Evolutionary conservation across 2,888 invertebrate genomes (phyloP), one percentile per base, ranked within the genome.

Genomic region (Pachycephus smyrnensis): DNA sequence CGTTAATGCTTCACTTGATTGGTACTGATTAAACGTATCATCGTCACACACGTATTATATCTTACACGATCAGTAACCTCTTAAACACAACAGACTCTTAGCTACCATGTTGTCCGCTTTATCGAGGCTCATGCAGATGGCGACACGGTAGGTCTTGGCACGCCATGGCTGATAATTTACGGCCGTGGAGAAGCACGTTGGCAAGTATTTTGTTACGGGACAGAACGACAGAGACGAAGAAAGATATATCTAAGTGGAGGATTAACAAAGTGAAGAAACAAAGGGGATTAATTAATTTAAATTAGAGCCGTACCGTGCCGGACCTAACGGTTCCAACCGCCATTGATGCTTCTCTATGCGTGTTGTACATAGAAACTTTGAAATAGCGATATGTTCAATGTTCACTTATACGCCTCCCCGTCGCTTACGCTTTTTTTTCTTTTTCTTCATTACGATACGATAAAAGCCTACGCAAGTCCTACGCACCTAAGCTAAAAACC

Each of bases 321-420:
- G 55, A 55, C 55, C 55, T 55, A 55, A 55, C 55, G 55, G 23
- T 55, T 55, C 6, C 23, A 23, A 23, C 55, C 55, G 15, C 23
- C 55, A 55, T 55, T 55, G 55, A 55, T 23, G 55, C 55, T 55
- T 55, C 32, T 71, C 33, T 15, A 33, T 71, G 71, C 32, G 71
- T 71, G 12, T 81, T 77, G 79, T 79, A 80, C 79, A 80, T 82
- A 83, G 80, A 84, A 85, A 86, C 82, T 84, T 55, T 84, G 85
- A 85, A 87, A 86, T 87, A 86, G 83, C 88, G 90, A 90, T 90
- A 90, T 90, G 90, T 90, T 89, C 84, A 89, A 88, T 87, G 85
- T 87, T 88, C 87, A 86, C 82, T 83, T 73, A 31, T n/a, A 33
- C 71, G 71, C 71, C 71, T 71, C 71, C 71, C 71, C 33, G 71